A percentile compares a stretch with the other conserved stretches of the same genome.
These are phyloP conservation scores for Boloria selene DNA, from an alignment of 2,888 invertebrate species.

Conservation along the genomic window DNA sequence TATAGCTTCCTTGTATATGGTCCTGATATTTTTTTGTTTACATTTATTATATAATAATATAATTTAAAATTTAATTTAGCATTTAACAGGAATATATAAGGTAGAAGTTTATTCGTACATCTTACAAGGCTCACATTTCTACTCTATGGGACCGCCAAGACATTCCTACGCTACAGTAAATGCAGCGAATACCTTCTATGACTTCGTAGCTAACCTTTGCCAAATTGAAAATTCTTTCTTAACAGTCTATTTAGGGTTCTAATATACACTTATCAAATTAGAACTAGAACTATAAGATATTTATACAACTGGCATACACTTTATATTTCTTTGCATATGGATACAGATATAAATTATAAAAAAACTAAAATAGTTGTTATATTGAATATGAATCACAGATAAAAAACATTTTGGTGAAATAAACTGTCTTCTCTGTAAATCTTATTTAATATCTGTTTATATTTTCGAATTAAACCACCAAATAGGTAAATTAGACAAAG, in stretches of 20 bases:
- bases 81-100: background rate
- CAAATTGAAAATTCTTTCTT: constrained; percentile 50
- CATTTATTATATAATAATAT: background rate
- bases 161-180: constrained; percentile 40
- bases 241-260: constrained; percentile 32
- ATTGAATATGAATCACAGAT: too few species aligned
- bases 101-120: background rate
- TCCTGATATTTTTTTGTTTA: too few species aligned
- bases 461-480: too few species aligned
- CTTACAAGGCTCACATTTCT: constrained; percentile 3
- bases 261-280: constrained; percentile 9
- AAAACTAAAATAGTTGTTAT: too few species aligned
- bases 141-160: constrained; percentile 32
- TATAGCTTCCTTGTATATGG: too few species aligned
- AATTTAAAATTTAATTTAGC: background rate
- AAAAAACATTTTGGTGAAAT: too few species aligned
- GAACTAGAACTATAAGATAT: background rate
- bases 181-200: constrained; percentile 45
- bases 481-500: too few species aligned
- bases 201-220: constrained; percentile 44
- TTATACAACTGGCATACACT: too few species aligned
- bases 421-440: too few species aligned
- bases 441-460: too few species aligned
- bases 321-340: too few species aligned
- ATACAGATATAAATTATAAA: too few species aligned